Conservation (phyloP, 2,888 invertebrate species). For the Leptodirus hochenwartii region DNA sequence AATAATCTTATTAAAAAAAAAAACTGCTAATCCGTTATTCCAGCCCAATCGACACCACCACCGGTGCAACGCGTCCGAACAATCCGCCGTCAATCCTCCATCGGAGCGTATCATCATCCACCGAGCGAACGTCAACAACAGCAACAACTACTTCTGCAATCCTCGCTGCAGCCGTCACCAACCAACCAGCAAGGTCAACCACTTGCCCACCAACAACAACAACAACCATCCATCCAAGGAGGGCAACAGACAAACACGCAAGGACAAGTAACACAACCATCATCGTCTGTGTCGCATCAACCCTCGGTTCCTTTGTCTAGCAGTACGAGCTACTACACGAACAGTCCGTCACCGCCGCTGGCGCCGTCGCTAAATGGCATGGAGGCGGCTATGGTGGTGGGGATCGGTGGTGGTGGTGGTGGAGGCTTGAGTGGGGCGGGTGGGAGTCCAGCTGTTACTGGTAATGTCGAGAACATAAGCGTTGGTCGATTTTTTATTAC, state of each 20-base stretch:
- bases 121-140: constrained; percentile 25
- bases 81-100: constrained; percentile 41
- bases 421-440: too few relatives aligned
- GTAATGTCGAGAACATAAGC: too few relatives aligned
- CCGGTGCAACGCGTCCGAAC: constrained; percentile 34
- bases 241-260: constrained; percentile 7
- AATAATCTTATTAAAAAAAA: constrained; percentile 2
- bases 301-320: constrained; percentile 23
- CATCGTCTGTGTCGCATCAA: too few relatives aligned
- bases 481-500: too few relatives aligned
- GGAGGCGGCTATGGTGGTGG: constrained; percentile 16
- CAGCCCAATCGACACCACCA: constrained; percentile 45
- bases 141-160: too few relatives aligned
- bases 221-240: not conserved
- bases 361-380: constrained; percentile 16
- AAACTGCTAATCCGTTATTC: constrained; percentile 22
- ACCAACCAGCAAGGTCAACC: constrained; percentile 13
- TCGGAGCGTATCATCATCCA: constrained; percentile 37
- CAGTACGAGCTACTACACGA: constrained; percentile 39
- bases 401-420: too few relatives aligned
- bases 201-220: constrained; percentile 10
- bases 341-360: constrained; percentile 42
- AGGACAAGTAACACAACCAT: constrained; percentile 10
- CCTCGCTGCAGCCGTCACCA: constrained; percentile 23
- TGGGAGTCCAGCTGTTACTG: too few relatives aligned